Percentiles rank a stretch among this genome's conserved stretches.
Conservation (phyloP, 2,888 invertebrate species). For the Leptodirus hochenwartii region DNA sequence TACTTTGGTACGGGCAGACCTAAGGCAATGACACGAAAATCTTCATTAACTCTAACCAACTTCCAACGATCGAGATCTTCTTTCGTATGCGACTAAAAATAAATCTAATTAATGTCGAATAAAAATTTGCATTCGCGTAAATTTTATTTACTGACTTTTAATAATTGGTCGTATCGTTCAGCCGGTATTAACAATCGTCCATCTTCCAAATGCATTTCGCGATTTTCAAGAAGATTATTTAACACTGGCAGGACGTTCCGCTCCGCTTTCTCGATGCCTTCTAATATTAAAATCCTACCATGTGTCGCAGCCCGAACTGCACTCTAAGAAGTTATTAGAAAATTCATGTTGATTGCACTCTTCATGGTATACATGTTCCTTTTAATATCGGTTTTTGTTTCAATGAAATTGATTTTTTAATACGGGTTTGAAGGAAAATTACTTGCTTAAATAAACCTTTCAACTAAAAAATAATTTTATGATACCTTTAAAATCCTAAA, state of each 20-base stretch:
- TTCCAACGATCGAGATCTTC: constrained; percentile 72
- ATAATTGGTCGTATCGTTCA: constrained; percentile 71
- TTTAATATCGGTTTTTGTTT: constrained; percentile 10
- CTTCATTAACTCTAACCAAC: constrained; percentile 78
- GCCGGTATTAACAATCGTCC: constrained; percentile 85
- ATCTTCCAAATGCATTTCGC: constrained; percentile 97
- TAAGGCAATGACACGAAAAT: constrained; percentile 85
- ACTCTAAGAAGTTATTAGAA: too few species aligned
- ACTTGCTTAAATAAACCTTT: too few species aligned
- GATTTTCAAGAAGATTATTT: constrained; percentile 89
- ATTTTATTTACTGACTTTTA: constrained; percentile 39
- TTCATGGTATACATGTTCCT: too few species aligned
- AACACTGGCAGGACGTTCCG: constrained; percentile 90
- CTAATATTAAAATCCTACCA: constrained; percentile 76
- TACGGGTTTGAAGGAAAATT: too few species aligned
- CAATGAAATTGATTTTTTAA: too few species aligned
- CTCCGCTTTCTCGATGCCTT: constrained; percentile 96
- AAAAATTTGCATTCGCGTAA: constrained; percentile 5
- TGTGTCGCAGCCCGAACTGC: constrained; percentile 83
- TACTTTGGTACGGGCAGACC: constrained; percentile 67
- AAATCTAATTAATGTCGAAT: constrained; percentile 4
- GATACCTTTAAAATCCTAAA: too few species aligned
- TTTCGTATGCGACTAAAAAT: constrained; percentile 51
- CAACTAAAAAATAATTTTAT: too few species aligned
- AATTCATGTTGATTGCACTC: too few species aligned